Evolutionary conservation across 2,113 vertebrate species (phyloP).

Genomic region (Eidolon helvum): DNA sequence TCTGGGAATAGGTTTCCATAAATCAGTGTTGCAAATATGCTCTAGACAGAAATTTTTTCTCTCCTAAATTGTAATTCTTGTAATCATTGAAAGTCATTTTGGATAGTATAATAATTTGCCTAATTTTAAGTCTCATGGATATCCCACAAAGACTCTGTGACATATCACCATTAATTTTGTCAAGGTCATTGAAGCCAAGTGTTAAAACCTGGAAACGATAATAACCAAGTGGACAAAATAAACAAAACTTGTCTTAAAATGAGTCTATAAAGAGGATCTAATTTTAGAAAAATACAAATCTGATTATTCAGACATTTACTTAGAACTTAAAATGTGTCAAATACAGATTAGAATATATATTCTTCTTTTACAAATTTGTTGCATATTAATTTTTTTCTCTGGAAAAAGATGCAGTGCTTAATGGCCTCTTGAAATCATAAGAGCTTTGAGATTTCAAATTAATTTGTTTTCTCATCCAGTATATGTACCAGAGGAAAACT

Average conservation of each 20-base stretch:
- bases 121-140: not conserved
- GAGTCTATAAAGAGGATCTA: not conserved
- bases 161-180: not conserved
- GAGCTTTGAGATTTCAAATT: not conserved
- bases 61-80: not conserved
- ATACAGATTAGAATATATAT: not conserved
- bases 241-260: not conserved
- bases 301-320: not conserved
- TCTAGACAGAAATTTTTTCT: not conserved
- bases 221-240: not conserved
- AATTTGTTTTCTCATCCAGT: no score
- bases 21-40: not conserved
- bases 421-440: not conserved
- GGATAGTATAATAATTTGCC: not conserved
- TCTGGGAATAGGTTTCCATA: not conserved
- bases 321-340: not conserved
- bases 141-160: not conserved
- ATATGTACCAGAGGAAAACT: not conserved
- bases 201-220: not conserved
- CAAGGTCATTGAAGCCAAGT: not conserved
- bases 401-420: not conserved
- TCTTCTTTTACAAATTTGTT: not conserved
- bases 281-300: not conserved
- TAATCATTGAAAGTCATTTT: not conserved
- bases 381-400: not conserved